A percentile compares a stretch with the other conserved stretches of the same genome.
Conservation (phyloP, 30 jellyfish, hydroid and myxozoan species). For the Clytia hemisphaerica region DNA sequence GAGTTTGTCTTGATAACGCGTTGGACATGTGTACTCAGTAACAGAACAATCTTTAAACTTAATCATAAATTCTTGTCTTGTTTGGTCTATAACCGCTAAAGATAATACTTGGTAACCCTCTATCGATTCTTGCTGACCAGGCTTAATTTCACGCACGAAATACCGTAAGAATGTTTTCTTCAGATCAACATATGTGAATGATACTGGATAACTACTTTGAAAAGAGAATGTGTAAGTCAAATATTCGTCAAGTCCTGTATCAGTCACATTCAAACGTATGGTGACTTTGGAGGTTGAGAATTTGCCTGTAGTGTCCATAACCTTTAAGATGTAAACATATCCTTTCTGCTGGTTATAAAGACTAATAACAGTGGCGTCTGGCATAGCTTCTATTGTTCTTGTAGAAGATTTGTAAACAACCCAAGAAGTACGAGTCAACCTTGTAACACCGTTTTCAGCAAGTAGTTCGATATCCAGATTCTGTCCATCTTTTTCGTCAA, state of each 20-base stretch:
- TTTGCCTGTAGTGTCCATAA: constrained; percentile 17
- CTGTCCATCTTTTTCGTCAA: constrained; percentile 64
- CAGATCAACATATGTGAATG: constrained; percentile 43
- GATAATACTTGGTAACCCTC: no score
- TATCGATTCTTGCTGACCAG: no score
- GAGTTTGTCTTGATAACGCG: no score
- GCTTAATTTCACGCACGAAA: no score
- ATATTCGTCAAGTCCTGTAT: constrained; percentile 1
- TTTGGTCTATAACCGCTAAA: no score
- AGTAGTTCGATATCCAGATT: constrained; percentile 45
- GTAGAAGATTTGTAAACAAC: constrained; percentile 44
- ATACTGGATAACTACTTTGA: constrained; percentile 23
- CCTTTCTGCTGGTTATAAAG: constrained; percentile 42
- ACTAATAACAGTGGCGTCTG: constrained; percentile 42
- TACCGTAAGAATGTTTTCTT: constrained; percentile 40
- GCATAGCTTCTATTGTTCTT: constrained; percentile 53
- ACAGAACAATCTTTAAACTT: constrained; percentile 62
- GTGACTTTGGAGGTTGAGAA: background rate
- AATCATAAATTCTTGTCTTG: constrained; percentile 23
- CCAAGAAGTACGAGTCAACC: constrained; percentile 65
- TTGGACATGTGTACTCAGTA: constrained; percentile 14
- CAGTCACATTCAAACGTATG: background rate
- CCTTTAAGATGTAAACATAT: constrained; percentile 10
- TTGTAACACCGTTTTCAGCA: constrained; percentile 3
- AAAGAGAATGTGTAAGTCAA: constrained; percentile 22